phyloP scores from a whole-genome alignment of 2,113 vertebrate genomes.

The Myotis yumanensis region DNA sequence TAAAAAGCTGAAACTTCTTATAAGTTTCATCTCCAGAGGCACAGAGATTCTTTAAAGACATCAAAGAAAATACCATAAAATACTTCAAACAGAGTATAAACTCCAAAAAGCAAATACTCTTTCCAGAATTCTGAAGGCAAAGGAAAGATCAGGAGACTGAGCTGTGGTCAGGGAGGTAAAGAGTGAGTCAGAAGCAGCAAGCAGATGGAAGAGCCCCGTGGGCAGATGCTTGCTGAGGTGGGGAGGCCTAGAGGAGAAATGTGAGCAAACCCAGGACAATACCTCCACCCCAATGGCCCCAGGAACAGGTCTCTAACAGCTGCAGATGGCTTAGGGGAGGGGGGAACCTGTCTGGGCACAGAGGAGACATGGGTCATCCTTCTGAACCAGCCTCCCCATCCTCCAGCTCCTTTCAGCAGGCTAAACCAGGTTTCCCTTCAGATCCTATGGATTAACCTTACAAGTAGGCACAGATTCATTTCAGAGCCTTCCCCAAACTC shows the following conservation, averaged over 20 bases:
- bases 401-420: background rate
- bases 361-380: background rate
- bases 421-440: slow-evolving; percentile 61
- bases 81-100: background rate
- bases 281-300: background rate
- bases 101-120: background rate
- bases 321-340: background rate
- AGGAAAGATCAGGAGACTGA: background rate
- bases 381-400: background rate
- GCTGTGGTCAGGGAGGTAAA: too few relatives aligned
- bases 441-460: slow-evolving; percentile 57
- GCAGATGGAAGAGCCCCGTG: background rate
- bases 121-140: background rate
- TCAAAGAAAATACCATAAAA: background rate
- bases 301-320: slow-evolving; percentile 33
- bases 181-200: background rate
- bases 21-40: background rate
- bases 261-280: background rate
- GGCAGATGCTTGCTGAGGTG: rapidly evolving
- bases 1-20: slow-evolving; percentile 11
- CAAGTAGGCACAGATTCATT: slow-evolving; percentile 48
- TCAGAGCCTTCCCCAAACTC: slow-evolving; percentile 38
- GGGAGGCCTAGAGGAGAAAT: background rate
- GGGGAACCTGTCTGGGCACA: slow-evolving; percentile 10
- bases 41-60: background rate